phyloP scores from a whole-genome alignment of 2,797 vertebrate genomes.

The Dermochelys coriacea region DNA sequence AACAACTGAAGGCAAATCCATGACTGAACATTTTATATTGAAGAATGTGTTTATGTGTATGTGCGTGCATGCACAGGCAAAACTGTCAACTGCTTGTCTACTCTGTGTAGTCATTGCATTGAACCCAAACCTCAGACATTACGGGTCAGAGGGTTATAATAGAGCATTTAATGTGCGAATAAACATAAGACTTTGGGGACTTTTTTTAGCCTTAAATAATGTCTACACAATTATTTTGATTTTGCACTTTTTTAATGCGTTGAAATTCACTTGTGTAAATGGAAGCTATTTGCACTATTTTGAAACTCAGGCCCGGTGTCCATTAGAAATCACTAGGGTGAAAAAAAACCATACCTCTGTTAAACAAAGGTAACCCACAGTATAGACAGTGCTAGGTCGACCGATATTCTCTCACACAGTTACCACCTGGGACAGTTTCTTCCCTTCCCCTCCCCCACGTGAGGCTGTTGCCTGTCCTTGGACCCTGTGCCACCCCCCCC shows the following conservation, averaged over 20 bases:
- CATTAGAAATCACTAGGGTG: not conserved
- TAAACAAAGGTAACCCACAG: not conserved
- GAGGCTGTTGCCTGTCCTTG: too few relatives aligned
- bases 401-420: not conserved
- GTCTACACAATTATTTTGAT: not conserved
- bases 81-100: not conserved
- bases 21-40: not conserved
- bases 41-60: not conserved
- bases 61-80: not conserved
- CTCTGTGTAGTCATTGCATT: not conserved
- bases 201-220: not conserved
- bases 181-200: not conserved
- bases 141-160: not conserved
- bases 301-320: not conserved
- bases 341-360: not conserved
- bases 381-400: not conserved
- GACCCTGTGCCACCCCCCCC: too few relatives aligned
- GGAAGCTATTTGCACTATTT: not conserved
- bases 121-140: not conserved
- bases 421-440: not conserved
- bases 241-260: not conserved
- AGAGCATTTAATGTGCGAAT: not conserved
- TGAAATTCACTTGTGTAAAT: not conserved
- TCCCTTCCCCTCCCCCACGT: too few relatives aligned
- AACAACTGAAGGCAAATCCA: constrained; percentile 42